These are phyloP conservation scores for Cyrtorhinus lividipennis DNA, from an alignment of 1,140 invertebrate genomes.

Conservation along the genomic window DNA sequence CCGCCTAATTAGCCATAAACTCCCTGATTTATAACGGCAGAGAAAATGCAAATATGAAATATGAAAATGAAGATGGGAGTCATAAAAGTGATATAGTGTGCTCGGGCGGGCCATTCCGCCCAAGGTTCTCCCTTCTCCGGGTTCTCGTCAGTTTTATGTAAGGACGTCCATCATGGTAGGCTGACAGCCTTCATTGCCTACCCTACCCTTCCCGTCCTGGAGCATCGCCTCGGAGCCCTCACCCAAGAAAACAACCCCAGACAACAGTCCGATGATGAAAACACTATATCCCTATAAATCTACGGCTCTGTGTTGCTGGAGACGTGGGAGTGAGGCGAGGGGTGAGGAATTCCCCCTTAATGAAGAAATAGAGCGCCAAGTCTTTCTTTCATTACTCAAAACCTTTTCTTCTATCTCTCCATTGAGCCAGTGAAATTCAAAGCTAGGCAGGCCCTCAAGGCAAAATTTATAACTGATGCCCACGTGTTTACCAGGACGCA, in stretches of 20 bases:
- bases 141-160: conserved; percentile 41
- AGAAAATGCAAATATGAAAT: conserved; percentile 58
- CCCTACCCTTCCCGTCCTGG: background rate
- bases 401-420: background rate
- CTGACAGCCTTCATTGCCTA: conserved; percentile 46
- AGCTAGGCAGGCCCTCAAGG: too few relatives aligned
- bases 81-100: conserved; percentile 64
- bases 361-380: conserved; percentile 14
- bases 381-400: conserved; percentile 14
- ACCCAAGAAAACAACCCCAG: conserved; percentile 11
- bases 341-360: background rate
- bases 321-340: background rate
- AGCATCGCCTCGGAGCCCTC: conserved; percentile 6
- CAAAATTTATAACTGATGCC: too few relatives aligned
- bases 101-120: conserved; percentile 54
- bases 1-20: conserved; percentile 54
- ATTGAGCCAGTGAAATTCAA: too few relatives aligned
- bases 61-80: conserved; percentile 65
- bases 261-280: conserved; percentile 21
- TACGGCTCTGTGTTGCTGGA: conserved; percentile 11
- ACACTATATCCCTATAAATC: conserved; percentile 23
- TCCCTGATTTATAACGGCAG: conserved; percentile 45
- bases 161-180: conserved; percentile 47
- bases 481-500: too few relatives aligned
- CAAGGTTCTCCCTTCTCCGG: conserved; percentile 38